phyloP scores from a whole-genome alignment of 2,113 vertebrate species.

The Gasterosteus nipponicus region DNA sequence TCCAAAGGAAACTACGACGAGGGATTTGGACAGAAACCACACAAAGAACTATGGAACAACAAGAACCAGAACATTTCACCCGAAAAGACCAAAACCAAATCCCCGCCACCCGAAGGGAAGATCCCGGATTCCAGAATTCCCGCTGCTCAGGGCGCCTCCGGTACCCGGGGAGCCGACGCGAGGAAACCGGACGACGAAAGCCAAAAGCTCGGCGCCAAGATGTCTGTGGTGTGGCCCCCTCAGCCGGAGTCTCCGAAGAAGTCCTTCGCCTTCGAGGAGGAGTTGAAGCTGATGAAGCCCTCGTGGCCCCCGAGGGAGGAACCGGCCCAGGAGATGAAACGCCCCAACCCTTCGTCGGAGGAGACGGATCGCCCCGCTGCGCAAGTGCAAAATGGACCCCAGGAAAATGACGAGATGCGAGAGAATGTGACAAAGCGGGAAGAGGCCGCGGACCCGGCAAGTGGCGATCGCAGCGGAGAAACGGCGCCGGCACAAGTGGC shows the following conservation, averaged over 20 bases:
- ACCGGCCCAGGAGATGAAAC: constrained; percentile 50
- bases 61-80: constrained; percentile 77
- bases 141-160: constrained; percentile 33
- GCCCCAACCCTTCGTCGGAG: constrained; percentile 51
- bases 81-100: constrained; percentile 65
- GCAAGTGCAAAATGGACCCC: constrained; percentile 50
- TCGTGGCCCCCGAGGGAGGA: constrained; percentile 88
- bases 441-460: constrained; percentile 30
- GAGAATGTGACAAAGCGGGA: constrained; percentile 31
- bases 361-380: constrained; percentile 57
- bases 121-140: constrained; percentile 42
- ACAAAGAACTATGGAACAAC: constrained; percentile 89
- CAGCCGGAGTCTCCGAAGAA: constrained; percentile 84
- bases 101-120: constrained; percentile 63
- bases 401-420: constrained; percentile 55
- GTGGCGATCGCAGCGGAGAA: constrained; percentile 34
- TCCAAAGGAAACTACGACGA: constrained; percentile 99
- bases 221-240: constrained; percentile 93
- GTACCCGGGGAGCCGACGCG: constrained; percentile 29
- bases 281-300: constrained; percentile 86
- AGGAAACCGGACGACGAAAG: constrained; percentile 69
- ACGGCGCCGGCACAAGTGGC: constrained; percentile 27
- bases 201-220: constrained; percentile 85
- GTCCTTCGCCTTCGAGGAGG: constrained; percentile 81
- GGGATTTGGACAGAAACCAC: constrained; percentile 95